A percentile compares a stretch with the other conserved stretches of the same genome.
Evolutionary conservation across 2,113 vertebrate species (phyloP).

Genomic region (Ploceus nigricollis): DNA sequence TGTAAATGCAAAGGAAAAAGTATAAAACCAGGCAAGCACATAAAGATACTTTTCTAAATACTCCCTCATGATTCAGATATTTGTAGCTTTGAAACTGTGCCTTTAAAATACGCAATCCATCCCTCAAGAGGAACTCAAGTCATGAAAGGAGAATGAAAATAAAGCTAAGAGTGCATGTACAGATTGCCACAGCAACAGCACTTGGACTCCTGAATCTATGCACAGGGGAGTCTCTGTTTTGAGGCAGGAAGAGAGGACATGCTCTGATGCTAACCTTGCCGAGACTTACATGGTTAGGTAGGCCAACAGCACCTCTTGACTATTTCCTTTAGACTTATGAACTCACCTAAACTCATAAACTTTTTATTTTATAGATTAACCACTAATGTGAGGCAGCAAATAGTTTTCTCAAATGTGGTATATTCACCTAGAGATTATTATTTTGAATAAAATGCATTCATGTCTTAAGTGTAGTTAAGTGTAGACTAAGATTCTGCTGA

Average conservation of each 20-base stretch:
- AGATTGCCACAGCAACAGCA: background rate
- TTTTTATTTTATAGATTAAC: background rate
- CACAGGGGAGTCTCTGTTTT: background rate
- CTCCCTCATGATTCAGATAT: background rate
- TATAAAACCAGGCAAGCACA: background rate
- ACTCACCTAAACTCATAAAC: background rate
- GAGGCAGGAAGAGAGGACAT: background rate
- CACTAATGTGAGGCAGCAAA: background rate
- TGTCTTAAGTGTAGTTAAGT: background rate
- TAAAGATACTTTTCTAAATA: background rate
- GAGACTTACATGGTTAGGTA: background rate
- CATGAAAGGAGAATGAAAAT: background rate
- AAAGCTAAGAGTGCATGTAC: background rate
- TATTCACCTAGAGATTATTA: background rate
- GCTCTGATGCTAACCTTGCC: background rate
- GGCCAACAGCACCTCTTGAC: background rate
- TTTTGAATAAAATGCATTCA: background rate
- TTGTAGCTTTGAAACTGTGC: background rate
- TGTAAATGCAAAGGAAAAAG: background rate
- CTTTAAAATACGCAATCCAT: constrained; percentile 3
- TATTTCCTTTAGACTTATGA: background rate
- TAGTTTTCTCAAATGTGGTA: background rate
- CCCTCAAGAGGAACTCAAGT: background rate
- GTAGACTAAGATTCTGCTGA: background rate
- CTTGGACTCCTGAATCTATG: background rate